Evolutionary conservation across 2,888 invertebrate species (phyloP), one percentile per base, ranked within the genome.

Genomic region (Arctia plantaginis): DNA sequence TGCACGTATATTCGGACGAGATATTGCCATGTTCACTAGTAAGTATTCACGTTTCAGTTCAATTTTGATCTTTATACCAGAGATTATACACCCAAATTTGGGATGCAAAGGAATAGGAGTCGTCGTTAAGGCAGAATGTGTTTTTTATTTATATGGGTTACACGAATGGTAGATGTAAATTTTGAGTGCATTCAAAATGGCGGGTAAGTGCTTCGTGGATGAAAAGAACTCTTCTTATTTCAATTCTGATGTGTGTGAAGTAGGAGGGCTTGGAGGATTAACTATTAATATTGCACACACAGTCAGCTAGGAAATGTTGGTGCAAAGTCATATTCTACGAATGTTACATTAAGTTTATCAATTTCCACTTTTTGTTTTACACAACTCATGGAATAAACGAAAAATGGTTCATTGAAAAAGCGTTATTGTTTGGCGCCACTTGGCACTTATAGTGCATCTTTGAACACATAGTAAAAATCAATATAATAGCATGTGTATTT

Each of bases 1-100:
- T 90, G 87, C 90, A 88, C 90, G 87, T 89, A 89, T 85, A 89
- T 90, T 87, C 83, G 77, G 76, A 81, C 80, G 86, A 92, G 88
- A 89, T 90, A 92, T 83, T 88, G 85, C 80, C 81, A 80, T 82
- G 85, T 80, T 82, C 79, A 80, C 82, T 84, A 84, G 87, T 90
- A 89, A 90, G 89, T 90, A 89, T 88, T 85, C 87, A 82, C 80
- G 79, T 83, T 83, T 80, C 80, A 79, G 82, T 84, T 84, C 82
- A 84, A 85, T 83, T 85, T 85, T 80, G 77, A 82, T 81, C 85
- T 84, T 82, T 84, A 83, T 81, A 81, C 78, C 74, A 65, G 51
- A 78, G 81, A 83, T 83, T 82, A 82, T 80, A 73, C 80, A 68
- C 70, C 72, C 30, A 78, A 81, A 78, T 83, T 81, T 80, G 65